Percentiles rank a stretch among this genome's conserved stretches.
Evolutionary conservation across 2,888 invertebrate genomes (phyloP).

Genomic region (Lapara coniferarum): DNA sequence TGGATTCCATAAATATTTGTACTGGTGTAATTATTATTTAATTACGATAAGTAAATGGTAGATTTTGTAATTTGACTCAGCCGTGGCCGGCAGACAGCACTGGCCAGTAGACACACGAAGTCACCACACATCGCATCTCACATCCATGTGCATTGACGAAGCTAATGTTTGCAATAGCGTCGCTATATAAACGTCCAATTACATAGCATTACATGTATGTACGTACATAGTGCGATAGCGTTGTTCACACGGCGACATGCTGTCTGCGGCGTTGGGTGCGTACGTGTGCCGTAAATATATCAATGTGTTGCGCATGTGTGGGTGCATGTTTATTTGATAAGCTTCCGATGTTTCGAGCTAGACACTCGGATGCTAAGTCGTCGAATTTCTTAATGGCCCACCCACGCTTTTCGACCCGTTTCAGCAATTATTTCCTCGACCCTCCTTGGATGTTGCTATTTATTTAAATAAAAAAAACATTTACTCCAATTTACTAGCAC

Average conservation of each 20-base stretch:
- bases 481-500: too few species aligned
- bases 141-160: slow-evolving; percentile 42
- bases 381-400: slow-evolving; percentile 72
- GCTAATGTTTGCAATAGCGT: slow-evolving; percentile 64
- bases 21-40: slow-evolving; percentile 48
- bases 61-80: not conserved
- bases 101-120: not conserved
- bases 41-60: slow-evolving; percentile 45
- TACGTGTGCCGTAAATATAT: slow-evolving; percentile 73
- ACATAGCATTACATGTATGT: slow-evolving; percentile 66
- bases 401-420: slow-evolving; percentile 49
- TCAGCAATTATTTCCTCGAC: not conserved
- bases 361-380: slow-evolving; percentile 72
- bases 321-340: slow-evolving; percentile 79
- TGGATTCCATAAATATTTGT: slow-evolving; percentile 58
- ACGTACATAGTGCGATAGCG: slow-evolving; percentile 75
- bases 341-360: slow-evolving; percentile 76
- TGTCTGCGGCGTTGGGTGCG: slow-evolving; percentile 75
- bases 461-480: not conserved
- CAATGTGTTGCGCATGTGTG: slow-evolving; percentile 64
- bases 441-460: too few species aligned
- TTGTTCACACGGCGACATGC: slow-evolving; percentile 81
- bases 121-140: not conserved
- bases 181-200: slow-evolving; percentile 70
- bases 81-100: not conserved